phyloP scores from a whole-genome alignment of 2,113 vertebrate genomes.

The Lepisosteus oculatus region DNA sequence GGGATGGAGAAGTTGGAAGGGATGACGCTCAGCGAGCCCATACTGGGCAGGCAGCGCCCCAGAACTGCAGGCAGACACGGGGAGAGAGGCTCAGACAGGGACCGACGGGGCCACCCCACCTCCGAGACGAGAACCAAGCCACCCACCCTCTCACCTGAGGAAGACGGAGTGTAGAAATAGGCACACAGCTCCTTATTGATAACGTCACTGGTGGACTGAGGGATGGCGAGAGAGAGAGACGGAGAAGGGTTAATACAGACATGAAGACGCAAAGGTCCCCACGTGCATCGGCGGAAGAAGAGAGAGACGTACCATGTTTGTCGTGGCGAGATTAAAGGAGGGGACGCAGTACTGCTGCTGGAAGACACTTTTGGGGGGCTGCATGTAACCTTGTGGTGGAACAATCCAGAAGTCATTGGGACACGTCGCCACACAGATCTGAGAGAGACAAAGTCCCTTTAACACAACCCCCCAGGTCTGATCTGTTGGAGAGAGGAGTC shows the following conservation, averaged over 20 bases:
- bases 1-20: slow-evolving; percentile 32
- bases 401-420: slow-evolving; percentile 40
- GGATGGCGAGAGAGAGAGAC: slow-evolving; percentile 4
- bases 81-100: not conserved
- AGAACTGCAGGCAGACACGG: slow-evolving; percentile 55
- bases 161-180: slow-evolving; percentile 58
- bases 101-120: not conserved
- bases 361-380: accelerated
- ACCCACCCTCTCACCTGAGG: slow-evolving; percentile 55
- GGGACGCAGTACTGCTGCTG: slow-evolving; percentile 59
- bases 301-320: slow-evolving; percentile 34
- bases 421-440: slow-evolving; percentile 78
- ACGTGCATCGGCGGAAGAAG: not conserved
- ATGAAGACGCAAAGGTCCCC: not conserved
- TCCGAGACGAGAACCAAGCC: not conserved
- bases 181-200: slow-evolving; percentile 67
- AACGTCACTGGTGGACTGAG: slow-evolving; percentile 53
- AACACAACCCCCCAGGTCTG: too few relatives aligned
- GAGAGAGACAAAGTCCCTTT: not conserved
- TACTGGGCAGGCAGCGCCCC: slow-evolving; percentile 73
- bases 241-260: not conserved
- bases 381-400: accelerated
- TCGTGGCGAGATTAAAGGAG: slow-evolving; percentile 44
- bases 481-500: too few relatives aligned
- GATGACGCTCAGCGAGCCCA: slow-evolving; percentile 21